phyloP scores from a whole-genome alignment of 2,797 vertebrate species.

The Labroides dimidiatus region DNA sequence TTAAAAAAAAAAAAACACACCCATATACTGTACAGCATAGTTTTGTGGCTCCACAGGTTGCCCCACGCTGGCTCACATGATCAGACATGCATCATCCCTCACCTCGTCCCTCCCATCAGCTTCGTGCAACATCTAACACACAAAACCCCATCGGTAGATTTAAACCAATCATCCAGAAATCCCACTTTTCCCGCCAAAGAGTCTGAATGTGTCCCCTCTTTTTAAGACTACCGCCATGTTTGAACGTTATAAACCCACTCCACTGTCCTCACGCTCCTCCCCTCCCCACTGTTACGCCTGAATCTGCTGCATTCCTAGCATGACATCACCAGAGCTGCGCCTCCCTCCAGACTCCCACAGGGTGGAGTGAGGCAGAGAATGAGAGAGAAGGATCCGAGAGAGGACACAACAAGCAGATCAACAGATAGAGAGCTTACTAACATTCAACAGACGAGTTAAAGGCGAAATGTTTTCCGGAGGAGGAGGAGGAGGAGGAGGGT shows the following conservation, averaged over 20 bases:
- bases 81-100: constrained; percentile 71
- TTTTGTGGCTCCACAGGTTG: constrained; percentile 71
- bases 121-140: constrained; percentile 28
- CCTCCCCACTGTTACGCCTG: constrained; percentile 61
- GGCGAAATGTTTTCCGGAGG: constrained; percentile 14
- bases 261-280: constrained; percentile 59
- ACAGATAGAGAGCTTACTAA: constrained; percentile 49
- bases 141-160: constrained; percentile 9
- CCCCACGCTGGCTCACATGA: constrained; percentile 71
- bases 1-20: constrained; percentile 36
- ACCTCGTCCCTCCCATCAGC: constrained; percentile 47
- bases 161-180: constrained; percentile 11
- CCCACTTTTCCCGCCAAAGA: not conserved
- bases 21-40: constrained; percentile 48
- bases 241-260: constrained; percentile 41
- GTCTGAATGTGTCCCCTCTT: not conserved
- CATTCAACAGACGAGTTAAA: constrained; percentile 27
- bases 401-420: constrained; percentile 64
- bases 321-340: constrained; percentile 82
- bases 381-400: constrained; percentile 62
- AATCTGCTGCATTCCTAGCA: constrained; percentile 85
- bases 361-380: constrained; percentile 74
- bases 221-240: not conserved
- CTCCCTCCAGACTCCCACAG: constrained; percentile 82
- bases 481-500: constrained; percentile 30